phyloP scores from a whole-genome alignment of 2,888 invertebrate species.

The Cryptus armator region DNA sequence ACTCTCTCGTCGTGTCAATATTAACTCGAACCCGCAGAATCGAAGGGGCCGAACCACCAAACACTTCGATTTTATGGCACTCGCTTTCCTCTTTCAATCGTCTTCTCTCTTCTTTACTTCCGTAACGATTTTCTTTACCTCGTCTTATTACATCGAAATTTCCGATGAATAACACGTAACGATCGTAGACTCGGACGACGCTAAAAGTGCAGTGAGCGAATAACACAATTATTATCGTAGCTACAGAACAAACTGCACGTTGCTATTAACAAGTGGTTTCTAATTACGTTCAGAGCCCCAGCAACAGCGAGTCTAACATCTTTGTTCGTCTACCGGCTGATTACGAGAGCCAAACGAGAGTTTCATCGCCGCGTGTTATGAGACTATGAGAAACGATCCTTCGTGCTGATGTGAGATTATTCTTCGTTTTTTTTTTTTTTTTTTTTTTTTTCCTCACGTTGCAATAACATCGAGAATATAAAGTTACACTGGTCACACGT shows the following conservation, averaged over 20 bases:
- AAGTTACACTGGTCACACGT: background rate
- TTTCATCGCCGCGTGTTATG: background rate
- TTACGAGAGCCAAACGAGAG: conserved; percentile 6
- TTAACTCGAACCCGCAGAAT: conserved; percentile 34
- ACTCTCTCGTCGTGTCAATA: conserved; percentile 26
- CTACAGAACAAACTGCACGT: conserved; percentile 43
- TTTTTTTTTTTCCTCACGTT: conserved; percentile 14
- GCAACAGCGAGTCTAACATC: conserved; percentile 1
- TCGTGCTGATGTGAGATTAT: conserved; percentile 16
- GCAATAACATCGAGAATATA: background rate
- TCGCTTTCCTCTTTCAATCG: background rate
- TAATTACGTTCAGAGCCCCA: conserved; percentile 51
- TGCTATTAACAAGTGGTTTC: conserved; percentile 61
- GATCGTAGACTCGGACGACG: background rate
- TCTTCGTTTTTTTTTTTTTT: background rate
- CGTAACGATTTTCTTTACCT: background rate
- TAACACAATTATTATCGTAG: conserved; percentile 32
- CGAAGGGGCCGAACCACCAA: conserved; percentile 17
- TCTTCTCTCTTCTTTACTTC: background rate
- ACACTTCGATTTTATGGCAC: conserved; percentile 28
- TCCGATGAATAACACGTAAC: background rate
- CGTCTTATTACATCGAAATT: background rate
- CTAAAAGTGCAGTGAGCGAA: background rate
- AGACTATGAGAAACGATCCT: background rate
- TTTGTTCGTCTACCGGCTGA: conserved; percentile 32